Evolutionary conservation across 2,113 vertebrate genomes (phyloP), one percentile per base, ranked within the genome.

Genomic region (Polypterus bichir): DNA sequence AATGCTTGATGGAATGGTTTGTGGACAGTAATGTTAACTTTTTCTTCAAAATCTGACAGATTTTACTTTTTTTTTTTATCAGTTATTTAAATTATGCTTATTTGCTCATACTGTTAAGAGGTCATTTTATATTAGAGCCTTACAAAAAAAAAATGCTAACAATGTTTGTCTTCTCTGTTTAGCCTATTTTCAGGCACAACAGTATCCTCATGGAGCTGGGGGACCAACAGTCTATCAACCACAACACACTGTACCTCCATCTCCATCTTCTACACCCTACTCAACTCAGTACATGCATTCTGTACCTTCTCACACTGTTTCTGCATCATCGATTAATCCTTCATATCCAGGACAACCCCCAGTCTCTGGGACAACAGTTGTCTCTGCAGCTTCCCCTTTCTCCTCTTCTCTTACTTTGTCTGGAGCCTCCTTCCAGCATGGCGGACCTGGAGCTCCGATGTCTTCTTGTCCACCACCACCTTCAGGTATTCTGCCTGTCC

Each of bases 401-500:
- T 61, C 27, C 73, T 54, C 74, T 70, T 69, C 78, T 54, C 78
- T 81, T 68, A 75, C 84, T 73, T 76, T 79, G 74, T 69, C 85
- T 59, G 88, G 87, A 74, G 71, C 77, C 3, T 85, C 89, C 81
- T 94, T 91, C 80, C 92, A 94, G 89, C 92, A 93, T 81, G 90
- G 86, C 66, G 89, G 91, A 61, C 92, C 91, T 11, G 93, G 94
- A 81, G 92, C 81, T 83, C 90, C 93, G 71, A 82, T 86, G 57
- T 78, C 90, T 9, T 89, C 88, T 79, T 91, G 86, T 71, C 75
- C 83, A 44, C 86, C 82, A 58, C 85, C 78, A 62, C 69, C 70
- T 79, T 89, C 94, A 97, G 96, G 96, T 97, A 97, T 86, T 82
- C 82, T 84, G 81, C 79, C 84, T 82, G 83, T 83, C 70, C 62